Evolutionary conservation across 2,888 invertebrate species (phyloP).

Genomic region (Amorpha juglandis): DNA sequence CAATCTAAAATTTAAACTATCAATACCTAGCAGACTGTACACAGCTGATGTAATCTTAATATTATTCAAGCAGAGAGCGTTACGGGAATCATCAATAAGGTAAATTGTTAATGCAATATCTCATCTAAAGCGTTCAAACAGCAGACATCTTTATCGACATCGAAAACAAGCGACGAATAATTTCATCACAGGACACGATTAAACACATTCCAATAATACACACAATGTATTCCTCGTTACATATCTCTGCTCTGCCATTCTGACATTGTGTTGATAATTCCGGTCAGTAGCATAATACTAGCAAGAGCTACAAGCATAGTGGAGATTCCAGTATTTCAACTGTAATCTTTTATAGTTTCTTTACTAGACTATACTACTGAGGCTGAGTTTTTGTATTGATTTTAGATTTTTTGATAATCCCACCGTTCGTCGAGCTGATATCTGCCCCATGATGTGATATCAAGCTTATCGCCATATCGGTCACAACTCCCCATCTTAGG

Average conservation of each 20-base stretch:
- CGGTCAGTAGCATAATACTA: background rate
- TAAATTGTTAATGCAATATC: background rate
- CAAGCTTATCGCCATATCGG: too few species aligned
- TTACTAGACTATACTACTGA: too few species aligned
- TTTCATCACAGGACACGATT: background rate
- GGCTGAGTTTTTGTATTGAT: too few species aligned
- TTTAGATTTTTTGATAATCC: too few species aligned
- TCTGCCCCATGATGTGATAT: too few species aligned
- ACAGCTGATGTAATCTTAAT: background rate
- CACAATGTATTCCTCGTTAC: constrained; percentile 36
- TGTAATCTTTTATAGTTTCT: too few species aligned
- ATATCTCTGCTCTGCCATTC: constrained; percentile 42
- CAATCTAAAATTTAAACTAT: background rate
- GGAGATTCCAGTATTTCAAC: too few species aligned
- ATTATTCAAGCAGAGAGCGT: background rate
- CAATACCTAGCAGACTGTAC: background rate
- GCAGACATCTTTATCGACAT: background rate
- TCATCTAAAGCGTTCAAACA: background rate
- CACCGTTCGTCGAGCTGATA: too few species aligned
- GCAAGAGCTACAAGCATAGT: too few species aligned
- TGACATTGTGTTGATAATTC: constrained; percentile 36
- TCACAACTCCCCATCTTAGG: too few species aligned
- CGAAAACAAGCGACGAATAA: background rate
- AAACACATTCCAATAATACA: constrained; percentile 39
- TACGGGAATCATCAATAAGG: background rate